Percentiles rank a stretch among this genome's conserved stretches.
phyloP scores from a whole-genome alignment of 1,140 invertebrate genomes.

The Calosoma granatense region DNA sequence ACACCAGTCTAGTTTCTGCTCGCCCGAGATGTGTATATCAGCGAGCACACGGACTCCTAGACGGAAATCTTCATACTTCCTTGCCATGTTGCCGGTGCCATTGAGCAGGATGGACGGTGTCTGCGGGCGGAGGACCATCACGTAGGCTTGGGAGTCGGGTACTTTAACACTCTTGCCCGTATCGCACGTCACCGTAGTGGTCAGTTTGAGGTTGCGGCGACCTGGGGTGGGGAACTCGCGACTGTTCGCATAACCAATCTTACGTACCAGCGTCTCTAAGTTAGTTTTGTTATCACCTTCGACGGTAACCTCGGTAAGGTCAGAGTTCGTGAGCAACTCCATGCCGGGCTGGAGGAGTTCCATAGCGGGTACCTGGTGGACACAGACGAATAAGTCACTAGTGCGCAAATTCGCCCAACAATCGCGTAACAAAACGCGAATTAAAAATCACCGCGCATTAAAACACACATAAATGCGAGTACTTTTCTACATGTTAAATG shows the following conservation, averaged over 20 bases:
- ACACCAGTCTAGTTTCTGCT: conserved; percentile 62
- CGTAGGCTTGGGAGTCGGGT: conserved; percentile 67
- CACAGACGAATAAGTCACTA: no score
- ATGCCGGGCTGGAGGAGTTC: conserved; percentile 65
- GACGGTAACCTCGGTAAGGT: conserved; percentile 82
- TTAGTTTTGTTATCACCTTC: conserved; percentile 84
- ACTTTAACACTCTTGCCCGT: conserved; percentile 59
- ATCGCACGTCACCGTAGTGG: conserved; percentile 66
- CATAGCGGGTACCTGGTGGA: conserved; percentile 63
- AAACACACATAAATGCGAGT: no score
- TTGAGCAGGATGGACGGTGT: conserved; percentile 75
- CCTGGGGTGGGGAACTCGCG: conserved; percentile 88
- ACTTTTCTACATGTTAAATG: no score
- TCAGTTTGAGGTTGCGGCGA: conserved; percentile 73
- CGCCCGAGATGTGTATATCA: conserved; percentile 60
- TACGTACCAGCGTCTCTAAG: conserved; percentile 74
- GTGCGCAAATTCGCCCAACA: no score
- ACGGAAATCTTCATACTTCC: conserved; percentile 78
- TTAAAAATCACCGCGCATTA: no score
- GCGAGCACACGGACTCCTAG: conserved; percentile 75
- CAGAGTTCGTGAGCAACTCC: conserved; percentile 59
- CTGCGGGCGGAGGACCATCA: conserved; percentile 77
- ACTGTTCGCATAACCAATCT: conserved; percentile 84
- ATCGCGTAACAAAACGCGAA: no score
- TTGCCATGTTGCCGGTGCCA: conserved; percentile 68